Conservation (phyloP, 2,113 vertebrate genomes). For the Pseudorhombus dupliciocellatus region DNA sequence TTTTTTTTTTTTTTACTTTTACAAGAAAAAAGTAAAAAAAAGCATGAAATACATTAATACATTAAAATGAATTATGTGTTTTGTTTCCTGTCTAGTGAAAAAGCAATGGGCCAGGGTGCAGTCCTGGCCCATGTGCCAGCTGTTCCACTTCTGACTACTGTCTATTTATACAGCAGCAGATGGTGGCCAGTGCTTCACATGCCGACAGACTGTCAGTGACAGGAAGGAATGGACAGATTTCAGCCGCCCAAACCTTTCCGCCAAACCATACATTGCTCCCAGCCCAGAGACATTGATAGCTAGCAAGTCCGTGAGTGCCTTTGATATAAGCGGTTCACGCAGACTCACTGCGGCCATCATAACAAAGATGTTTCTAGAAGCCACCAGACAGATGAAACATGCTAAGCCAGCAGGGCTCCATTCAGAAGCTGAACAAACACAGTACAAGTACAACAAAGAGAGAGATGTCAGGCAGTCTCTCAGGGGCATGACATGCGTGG, state of each 20-base stretch:
- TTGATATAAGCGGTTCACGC: constrained; percentile 60
- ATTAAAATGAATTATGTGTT: constrained; percentile 25
- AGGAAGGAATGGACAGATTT: constrained; percentile 82
- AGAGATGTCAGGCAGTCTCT: constrained; percentile 43
- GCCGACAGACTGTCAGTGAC: constrained; percentile 80
- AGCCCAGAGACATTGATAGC: constrained; percentile 44
- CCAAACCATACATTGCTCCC: constrained; percentile 49
- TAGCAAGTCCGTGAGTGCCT: constrained; percentile 24
- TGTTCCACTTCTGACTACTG: constrained; percentile 68
- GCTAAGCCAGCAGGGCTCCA: constrained; percentile 72
- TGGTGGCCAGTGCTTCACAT: constrained; percentile 76
- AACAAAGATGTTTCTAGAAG: constrained; percentile 73
- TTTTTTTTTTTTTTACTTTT: too few species aligned
- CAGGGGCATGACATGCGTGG: constrained; percentile 48
- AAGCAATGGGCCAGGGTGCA: constrained; percentile 55
- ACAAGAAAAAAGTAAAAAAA: neutral
- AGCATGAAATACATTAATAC: neutral
- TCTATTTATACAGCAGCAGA: constrained; percentile 84
- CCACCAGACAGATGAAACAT: constrained; percentile 64
- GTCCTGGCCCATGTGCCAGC: constrained; percentile 68
- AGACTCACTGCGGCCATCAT: constrained; percentile 42
- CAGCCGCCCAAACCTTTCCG: constrained; percentile 70
- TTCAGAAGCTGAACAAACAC: constrained; percentile 71
- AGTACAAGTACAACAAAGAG: constrained; percentile 60
- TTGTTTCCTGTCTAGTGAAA: constrained; percentile 29